Evolutionary conservation across 2,113 vertebrate species (phyloP), one percentile per base, ranked within the genome.

Genomic region (Oxyura jamaicensis): DNA sequence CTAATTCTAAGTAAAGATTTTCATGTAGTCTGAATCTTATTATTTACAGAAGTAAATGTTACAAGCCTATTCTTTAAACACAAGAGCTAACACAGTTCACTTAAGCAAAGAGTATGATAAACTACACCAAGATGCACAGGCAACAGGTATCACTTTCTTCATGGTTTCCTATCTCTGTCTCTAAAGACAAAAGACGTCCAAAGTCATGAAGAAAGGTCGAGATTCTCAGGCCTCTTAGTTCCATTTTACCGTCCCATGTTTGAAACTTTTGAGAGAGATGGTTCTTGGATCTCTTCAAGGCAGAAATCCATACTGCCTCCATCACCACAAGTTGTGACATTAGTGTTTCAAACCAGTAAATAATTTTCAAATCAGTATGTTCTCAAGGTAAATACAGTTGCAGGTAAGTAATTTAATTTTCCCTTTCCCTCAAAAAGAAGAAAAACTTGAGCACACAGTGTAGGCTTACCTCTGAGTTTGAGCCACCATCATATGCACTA

Each of bases 401-500:
- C 23, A 75, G 39, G 5, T 8, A 48, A 71, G 35, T 21, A 67
- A 69, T 65, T 36, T 23, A 88, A 60, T 41, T 44, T 75, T 58
- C 18, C 41, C 36, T 42, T 63, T 68, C 39, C 16, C 71, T 55
- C 26, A 21, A 69, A 84, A 53, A 87, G 35, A 39, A 91, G 18
- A 14, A 31, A 60, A 86, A 41, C 19, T 33, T 2, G 19, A 76
- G 35, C 28, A 35, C 17, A 52, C 41, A 53, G 42, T 1, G 13
- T 33, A 80, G 75, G 29, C 95, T 96, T 97, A 99, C 99, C 99
- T 99, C 99, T 4, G 99, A 99, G 98, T 98, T 99, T 93, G 99
- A 98, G 86, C 99, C 98, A 67, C 98, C 99, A 97, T 99, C 99
- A 59, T 99, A 99, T 2, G 99, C 98, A 86, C 99, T 99, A 46